A percentile compares a stretch with the other conserved stretches of the same genome.
phyloP scores from a whole-genome alignment of 2,113 vertebrate species.

The Balaeniceps rex region DNA sequence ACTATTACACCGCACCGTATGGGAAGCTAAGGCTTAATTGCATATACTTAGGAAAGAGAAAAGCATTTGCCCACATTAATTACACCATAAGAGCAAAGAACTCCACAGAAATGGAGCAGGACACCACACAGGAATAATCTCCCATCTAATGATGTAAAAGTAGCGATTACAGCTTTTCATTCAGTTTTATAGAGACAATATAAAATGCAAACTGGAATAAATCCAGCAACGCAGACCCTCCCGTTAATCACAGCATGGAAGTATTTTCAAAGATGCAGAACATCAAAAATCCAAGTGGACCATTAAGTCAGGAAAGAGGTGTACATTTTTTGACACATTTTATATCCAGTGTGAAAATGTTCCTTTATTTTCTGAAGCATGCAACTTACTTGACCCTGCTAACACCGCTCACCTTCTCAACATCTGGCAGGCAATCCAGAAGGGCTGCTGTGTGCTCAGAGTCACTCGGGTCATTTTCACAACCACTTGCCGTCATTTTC shows the following conservation, averaged over 20 bases:
- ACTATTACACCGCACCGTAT: neutral
- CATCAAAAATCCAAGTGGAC: neutral
- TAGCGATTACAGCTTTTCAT: neutral
- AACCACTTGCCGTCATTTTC: slow-evolving; percentile 81
- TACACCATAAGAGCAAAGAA: neutral
- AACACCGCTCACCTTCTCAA: slow-evolving; percentile 84
- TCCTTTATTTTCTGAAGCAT: neutral
- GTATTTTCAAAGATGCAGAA: neutral
- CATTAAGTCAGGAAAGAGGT: neutral
- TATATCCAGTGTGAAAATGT: neutral
- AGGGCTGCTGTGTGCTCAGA: slow-evolving; percentile 83
- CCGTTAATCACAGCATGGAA: neutral
- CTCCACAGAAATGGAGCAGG: neutral
- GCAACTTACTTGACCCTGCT: neutral
- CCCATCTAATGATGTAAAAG: neutral
- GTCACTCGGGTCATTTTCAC: slow-evolving; percentile 87
- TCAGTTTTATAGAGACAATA: neutral
- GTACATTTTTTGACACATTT: neutral
- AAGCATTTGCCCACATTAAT: neutral
- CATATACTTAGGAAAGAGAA: neutral
- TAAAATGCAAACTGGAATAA: neutral
- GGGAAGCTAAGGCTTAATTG: neutral
- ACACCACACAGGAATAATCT: neutral
- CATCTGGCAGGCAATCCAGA: slow-evolving; percentile 86
- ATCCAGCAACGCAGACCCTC: neutral